These are phyloP conservation scores for Henicopernis longicauda DNA, from an alignment of 2,113 vertebrate genomes.

Conservation along the genomic window DNA sequence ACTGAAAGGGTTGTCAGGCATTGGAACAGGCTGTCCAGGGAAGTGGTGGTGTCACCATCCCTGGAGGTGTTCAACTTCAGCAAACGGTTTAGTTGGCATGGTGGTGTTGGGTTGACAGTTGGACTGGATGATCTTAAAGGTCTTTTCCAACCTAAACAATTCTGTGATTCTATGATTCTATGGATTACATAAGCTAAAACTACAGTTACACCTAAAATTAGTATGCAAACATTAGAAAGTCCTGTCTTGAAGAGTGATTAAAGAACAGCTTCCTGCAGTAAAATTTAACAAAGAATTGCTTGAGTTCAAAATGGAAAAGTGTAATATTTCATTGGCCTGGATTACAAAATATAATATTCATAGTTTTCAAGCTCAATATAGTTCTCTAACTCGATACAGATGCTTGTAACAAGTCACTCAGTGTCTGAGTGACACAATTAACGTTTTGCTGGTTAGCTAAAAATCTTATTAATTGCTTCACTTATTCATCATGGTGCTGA, in stretches of 20 bases:
- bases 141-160: no score
- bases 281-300: not conserved
- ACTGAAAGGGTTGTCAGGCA: no score
- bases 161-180: no score
- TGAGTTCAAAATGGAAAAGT: not conserved
- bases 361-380: not conserved
- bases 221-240: not conserved
- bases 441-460: slow-evolving; percentile 10
- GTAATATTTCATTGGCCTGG: not conserved
- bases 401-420: not conserved
- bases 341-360: not conserved
- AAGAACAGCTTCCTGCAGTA: not conserved
- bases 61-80: no score
- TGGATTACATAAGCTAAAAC: not conserved
- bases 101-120: no score
- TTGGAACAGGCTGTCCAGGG: no score
- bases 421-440: slow-evolving; percentile 18
- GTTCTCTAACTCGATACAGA: slow-evolving; percentile 26
- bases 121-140: no score
- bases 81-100: no score
- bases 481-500: not conserved
- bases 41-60: no score
- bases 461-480: slow-evolving; percentile 25
- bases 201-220: not conserved
- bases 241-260: not conserved